Conservation (phyloP, 2,113 vertebrate species). For the Uropsilus gracilis region DNA sequence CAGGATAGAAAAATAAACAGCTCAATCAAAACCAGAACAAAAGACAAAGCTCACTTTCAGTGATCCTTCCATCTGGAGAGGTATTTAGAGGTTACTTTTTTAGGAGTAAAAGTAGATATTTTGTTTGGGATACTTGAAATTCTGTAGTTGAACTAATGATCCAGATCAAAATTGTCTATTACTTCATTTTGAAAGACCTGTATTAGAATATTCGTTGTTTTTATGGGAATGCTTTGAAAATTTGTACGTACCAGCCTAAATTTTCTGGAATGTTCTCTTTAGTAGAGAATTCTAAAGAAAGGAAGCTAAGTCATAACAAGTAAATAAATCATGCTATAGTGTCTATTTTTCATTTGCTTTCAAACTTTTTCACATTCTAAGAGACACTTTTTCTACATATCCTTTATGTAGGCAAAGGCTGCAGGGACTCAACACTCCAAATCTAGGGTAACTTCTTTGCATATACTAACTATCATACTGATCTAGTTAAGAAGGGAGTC, state of each 20-base stretch:
- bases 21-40: conserved; percentile 32
- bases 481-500: not conserved
- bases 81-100: not conserved
- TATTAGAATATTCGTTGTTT: not conserved
- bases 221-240: not conserved
- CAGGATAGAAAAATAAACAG: not conserved
- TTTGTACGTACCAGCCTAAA: not conserved
- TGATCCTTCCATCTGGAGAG: not conserved
- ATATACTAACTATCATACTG: not conserved
- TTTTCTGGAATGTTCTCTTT: not conserved
- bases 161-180: not conserved
- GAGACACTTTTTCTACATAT: not conserved
- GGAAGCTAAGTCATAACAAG: not conserved
- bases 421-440: not conserved
- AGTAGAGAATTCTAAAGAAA: not conserved
- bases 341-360: not conserved
- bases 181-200: not conserved
- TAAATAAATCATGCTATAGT: not conserved
- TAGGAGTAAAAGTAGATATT: not conserved
- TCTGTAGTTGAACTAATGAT: not conserved
- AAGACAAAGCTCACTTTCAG: not conserved
- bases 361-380: not conserved
- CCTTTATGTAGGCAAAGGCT: not conserved
- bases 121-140: not conserved
- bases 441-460: not conserved